phyloP scores from a whole-genome alignment of 2,113 vertebrate genomes.

The Bubalus kerabau region DNA sequence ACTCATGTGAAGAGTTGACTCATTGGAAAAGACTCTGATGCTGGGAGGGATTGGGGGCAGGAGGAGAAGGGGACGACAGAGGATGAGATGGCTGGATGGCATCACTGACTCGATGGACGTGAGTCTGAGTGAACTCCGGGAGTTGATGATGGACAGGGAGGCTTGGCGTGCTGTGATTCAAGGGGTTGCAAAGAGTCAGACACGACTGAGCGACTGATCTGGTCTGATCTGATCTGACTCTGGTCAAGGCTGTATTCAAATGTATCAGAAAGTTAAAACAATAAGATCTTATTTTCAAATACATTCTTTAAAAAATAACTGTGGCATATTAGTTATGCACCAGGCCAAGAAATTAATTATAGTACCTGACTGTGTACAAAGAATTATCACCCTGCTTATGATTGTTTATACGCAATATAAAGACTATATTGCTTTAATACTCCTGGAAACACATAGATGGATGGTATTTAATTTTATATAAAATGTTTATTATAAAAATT shows the following conservation, averaged over 20 bases:
- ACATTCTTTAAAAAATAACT: neutral
- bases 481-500: neutral
- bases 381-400: neutral
- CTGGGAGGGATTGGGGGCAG: too few species aligned
- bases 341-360: neutral
- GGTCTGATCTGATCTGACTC: neutral
- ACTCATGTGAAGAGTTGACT: too few species aligned
- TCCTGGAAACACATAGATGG: neutral
- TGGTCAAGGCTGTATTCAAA: neutral
- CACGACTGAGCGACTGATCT: too few species aligned
- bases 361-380: neutral
- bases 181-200: too few species aligned
- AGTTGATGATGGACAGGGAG: too few species aligned
- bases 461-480: neutral
- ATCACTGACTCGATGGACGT: too few species aligned
- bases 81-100: too few species aligned
- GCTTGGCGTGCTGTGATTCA: too few species aligned
- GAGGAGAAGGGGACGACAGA: too few species aligned
- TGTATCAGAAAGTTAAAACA: neutral
- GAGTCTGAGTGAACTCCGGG: too few species aligned
- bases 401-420: neutral
- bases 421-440: neutral
- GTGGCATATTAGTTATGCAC: neutral
- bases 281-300: neutral
- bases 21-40: too few species aligned